Base-by-base conservation (phyloP, 2,113 vertebrate species). In the Melanerpes aurifrons region DNA sequence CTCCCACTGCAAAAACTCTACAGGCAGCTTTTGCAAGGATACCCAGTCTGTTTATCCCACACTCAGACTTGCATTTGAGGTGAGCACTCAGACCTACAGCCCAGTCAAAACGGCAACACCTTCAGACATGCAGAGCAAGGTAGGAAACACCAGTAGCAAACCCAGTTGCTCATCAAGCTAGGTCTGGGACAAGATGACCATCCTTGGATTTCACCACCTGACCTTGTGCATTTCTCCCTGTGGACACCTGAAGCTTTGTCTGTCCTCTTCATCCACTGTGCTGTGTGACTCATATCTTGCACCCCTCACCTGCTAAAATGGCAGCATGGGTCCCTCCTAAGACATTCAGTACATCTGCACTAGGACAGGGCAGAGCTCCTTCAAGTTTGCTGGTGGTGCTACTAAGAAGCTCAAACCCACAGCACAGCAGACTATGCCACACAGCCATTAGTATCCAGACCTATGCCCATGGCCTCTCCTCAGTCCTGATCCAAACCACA, bases 41-140 rank as follows among this genome's bases (percentile, higher is more conserved):
- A 4, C 22, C 10, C 5, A 2, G 48, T 62, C 76, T 86, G 79
- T 92, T 92, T 77, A 95, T 40, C 68, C 82, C 71, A 82, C 19
- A 4, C 35, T 67, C 35, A 53, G 64, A 40, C 53, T 61, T 0
- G 0, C 76, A 67, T 24, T 62, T 79, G 75, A 89, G 84, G 79
- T 4, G 47, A 91, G 78, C 56, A 70, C 74, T 63, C 74, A 78
- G 48, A 61, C 24, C 28, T 73, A 62, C 64, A 37, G 59, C 63
- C 67, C 82, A 72, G 74, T 57, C 78, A 85, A 91, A 63, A 54
- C 3, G 1, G 56, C 82, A 85, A 31, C 67, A 85, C 68, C 57
- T 64, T 50, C 32, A 31, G 6, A 45, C 13, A 1, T 0, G 4
- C 7, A 0, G 1, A 74, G 66, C 73, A 59, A 63, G 1, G 0